These are phyloP conservation scores for Caenorhabditis zanzibari DNA, from an alignment of 2,888 invertebrate species.

Conservation along the genomic window DNA sequence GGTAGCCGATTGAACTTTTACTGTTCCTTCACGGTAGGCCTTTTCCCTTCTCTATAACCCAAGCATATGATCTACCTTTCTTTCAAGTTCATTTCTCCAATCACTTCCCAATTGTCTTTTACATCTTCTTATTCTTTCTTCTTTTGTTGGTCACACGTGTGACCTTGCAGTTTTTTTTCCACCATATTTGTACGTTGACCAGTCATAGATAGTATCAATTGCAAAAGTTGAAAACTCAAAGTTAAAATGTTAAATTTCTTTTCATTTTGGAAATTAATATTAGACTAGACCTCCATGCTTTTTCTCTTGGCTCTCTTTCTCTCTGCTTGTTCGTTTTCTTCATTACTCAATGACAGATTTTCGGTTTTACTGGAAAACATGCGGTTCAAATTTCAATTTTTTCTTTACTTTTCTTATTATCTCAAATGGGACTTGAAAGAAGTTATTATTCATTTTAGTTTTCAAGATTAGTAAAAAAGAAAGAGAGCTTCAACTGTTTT, in stretches of 20 bases:
- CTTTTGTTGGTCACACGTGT: conserved; percentile 13
- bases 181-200: conserved; percentile 28
- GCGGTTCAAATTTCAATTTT: too few relatives aligned
- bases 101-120: conserved; percentile 29
- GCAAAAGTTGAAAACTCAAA: neutral
- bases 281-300: neutral
- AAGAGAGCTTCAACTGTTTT: too few relatives aligned
- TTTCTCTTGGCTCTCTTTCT: neutral
- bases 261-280: neutral
- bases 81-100: conserved; percentile 39
- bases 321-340: neutral
- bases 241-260: neutral
- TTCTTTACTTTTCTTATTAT: too few relatives aligned
- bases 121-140: neutral
- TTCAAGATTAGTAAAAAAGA: too few relatives aligned
- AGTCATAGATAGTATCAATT: conserved; percentile 28
- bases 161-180: conserved; percentile 7
- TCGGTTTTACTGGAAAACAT: too few relatives aligned
- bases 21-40: conserved; percentile 17
- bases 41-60: neutral
- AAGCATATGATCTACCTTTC: conserved; percentile 34
- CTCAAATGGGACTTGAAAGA: too few relatives aligned
- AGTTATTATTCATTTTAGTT: too few relatives aligned
- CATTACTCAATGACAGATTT: too few relatives aligned
- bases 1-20: conserved; percentile 41